These are phyloP conservation scores for Liopterus haemorrhoidalis DNA, from an alignment of 2,888 invertebrate species.

Conservation along the genomic window DNA sequence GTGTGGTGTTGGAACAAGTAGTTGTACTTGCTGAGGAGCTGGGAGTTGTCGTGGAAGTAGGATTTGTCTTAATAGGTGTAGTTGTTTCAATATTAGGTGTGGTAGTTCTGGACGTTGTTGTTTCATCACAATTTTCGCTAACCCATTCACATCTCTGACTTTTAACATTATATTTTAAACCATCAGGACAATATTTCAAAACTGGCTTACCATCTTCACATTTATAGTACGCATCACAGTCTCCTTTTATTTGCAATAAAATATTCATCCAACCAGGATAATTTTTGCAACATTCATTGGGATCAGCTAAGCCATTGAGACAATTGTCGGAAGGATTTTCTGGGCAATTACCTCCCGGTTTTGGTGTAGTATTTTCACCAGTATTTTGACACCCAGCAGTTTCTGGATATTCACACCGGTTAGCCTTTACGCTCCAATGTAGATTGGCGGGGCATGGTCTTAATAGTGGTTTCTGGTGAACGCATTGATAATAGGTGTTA, in stretches of 20 bases:
- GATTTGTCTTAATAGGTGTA: no score
- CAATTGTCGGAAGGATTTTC: no score
- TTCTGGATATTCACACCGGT: conserved; percentile 23
- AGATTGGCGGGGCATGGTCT: conserved; percentile 19
- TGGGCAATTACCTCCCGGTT: no score
- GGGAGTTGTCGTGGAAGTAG: no score
- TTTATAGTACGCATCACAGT: conserved; percentile 10
- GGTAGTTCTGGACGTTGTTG: no score
- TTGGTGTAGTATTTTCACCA: no score
- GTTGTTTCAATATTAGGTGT: no score
- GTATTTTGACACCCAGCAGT: conserved; percentile 17
- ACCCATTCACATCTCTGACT: conserved; percentile 15
- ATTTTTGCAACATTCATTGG: conserved; percentile 11
- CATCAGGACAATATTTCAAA: conserved; percentile 8
- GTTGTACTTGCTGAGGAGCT: background rate
- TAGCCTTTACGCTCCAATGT: conserved; percentile 21
- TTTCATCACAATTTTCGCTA: no score
- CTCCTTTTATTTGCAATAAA: conserved; percentile 6
- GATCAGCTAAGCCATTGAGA: no score
- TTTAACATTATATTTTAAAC: conserved; percentile 10
- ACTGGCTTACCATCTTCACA: conserved; percentile 10
- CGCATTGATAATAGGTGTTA: conserved; percentile 14
- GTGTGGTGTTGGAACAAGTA: background rate
- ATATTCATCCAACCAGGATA: background rate
- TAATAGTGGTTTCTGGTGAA: conserved; percentile 15